These are phyloP conservation scores for Lonchura striata DNA, from an alignment of 2,113 vertebrate genomes.

Conservation along the genomic window DNA sequence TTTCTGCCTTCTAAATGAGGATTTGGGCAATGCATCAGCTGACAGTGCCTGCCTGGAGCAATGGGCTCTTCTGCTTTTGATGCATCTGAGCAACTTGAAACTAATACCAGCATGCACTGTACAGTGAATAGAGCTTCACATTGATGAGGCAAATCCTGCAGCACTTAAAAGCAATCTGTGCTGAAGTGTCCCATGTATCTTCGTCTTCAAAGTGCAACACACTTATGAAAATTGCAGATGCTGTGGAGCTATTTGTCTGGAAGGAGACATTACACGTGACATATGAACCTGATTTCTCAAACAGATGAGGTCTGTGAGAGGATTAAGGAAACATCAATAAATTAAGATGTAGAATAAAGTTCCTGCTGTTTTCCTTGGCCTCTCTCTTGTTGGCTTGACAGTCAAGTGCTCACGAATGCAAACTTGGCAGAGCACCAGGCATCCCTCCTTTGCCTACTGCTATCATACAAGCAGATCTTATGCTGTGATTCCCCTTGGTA, in stretches of 20 bases:
- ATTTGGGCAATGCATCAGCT: background rate
- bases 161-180: slow-evolving; percentile 28
- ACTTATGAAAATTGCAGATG: slow-evolving; percentile 47
- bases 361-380: slow-evolving; percentile 26
- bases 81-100: slow-evolving; percentile 3
- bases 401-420: slow-evolving; percentile 22
- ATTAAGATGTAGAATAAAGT: slow-evolving; percentile 54
- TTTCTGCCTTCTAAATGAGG: slow-evolving; percentile 16
- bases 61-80: background rate
- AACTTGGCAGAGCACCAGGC: slow-evolving; percentile 33
- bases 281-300: slow-evolving; percentile 41
- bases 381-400: background rate
- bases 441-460: slow-evolving; percentile 5
- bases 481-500: background rate
- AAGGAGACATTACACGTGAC: slow-evolving; percentile 45
- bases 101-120: background rate
- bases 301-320: slow-evolving; percentile 48
- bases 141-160: slow-evolving; percentile 19
- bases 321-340: slow-evolving; percentile 59
- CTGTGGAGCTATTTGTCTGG: slow-evolving; percentile 50
- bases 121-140: background rate
- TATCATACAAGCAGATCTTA: background rate
- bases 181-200: slow-evolving; percentile 37
- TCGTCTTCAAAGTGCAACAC: slow-evolving; percentile 16
- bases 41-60: background rate